Conservation (phyloP, 2,888 invertebrate species). For the Eilema depressum region DNA sequence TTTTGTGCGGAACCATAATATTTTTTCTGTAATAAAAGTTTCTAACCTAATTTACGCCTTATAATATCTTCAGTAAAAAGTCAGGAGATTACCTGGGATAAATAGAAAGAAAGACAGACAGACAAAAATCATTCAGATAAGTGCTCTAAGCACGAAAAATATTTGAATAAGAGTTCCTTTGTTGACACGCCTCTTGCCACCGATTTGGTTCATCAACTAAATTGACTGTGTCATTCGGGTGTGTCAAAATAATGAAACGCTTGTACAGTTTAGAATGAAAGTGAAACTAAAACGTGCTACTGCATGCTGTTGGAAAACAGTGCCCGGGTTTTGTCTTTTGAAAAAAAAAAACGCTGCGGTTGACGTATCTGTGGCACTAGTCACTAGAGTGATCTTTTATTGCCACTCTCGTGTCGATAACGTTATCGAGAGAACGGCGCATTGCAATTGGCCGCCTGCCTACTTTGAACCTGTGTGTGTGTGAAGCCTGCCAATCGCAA, state of each 20-base stretch:
- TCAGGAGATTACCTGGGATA: no score
- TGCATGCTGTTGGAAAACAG: slow-evolving; percentile 21
- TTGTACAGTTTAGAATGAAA: slow-evolving; percentile 37
- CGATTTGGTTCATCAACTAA: slow-evolving; percentile 60
- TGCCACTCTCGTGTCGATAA: not conserved
- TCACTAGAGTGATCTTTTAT: slow-evolving; percentile 4
- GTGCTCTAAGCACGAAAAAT: no score
- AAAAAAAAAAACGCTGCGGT: slow-evolving; percentile 11
- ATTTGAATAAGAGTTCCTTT: slow-evolving; percentile 54
- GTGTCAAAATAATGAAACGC: slow-evolving; percentile 47
- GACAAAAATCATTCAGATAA: no score
- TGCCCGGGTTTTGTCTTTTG: slow-evolving; percentile 17
- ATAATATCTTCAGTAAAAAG: no score
- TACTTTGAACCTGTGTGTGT: no score
- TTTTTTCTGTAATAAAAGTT: no score
- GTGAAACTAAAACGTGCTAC: slow-evolving; percentile 41
- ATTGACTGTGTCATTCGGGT: slow-evolving; percentile 59
- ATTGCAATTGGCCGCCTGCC: no score
- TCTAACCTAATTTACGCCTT: no score
- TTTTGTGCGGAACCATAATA: no score
- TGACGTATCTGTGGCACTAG: not conserved
- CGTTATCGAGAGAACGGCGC: no score
- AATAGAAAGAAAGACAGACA: no score
- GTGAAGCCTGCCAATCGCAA: no score
- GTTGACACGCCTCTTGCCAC: slow-evolving; percentile 56